Conservation (phyloP, 2,113 vertebrate species). For the Eleginops maclovinus region DNA sequence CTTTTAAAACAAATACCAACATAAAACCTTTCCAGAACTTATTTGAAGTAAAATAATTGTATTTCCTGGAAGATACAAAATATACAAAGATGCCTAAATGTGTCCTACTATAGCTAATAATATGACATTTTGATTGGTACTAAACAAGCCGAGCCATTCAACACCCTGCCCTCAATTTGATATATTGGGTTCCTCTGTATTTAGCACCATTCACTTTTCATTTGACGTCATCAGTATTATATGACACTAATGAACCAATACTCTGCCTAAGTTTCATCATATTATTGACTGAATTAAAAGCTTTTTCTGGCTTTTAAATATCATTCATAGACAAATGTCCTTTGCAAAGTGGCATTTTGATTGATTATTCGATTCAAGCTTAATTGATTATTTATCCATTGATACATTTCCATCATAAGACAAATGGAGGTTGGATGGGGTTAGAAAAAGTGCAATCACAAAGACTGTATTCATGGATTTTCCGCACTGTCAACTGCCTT, state of each 20-base stretch:
- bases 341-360: not conserved
- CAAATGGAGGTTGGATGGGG: not conserved
- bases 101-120: no score
- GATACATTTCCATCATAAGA: not conserved
- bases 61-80: no score
- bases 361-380: not conserved
- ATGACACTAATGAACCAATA: not conserved
- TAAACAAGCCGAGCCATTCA: not conserved
- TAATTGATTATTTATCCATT: not conserved
- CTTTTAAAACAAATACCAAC: not conserved
- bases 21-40: no score
- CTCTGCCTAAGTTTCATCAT: not conserved
- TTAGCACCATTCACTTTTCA: not conserved
- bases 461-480: constrained; percentile 10
- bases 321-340: not conserved
- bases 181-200: not conserved
- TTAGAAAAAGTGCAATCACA: constrained; percentile 6
- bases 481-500: constrained; percentile 9
- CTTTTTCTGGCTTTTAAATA: not conserved
- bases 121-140: not conserved
- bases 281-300: not conserved
- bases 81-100: no score
- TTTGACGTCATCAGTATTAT: not conserved
- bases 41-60: no score
- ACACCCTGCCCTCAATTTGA: not conserved